Base-by-base conservation (phyloP, 1,140 invertebrate genomes). In the Penaeus vannamei region DNA sequence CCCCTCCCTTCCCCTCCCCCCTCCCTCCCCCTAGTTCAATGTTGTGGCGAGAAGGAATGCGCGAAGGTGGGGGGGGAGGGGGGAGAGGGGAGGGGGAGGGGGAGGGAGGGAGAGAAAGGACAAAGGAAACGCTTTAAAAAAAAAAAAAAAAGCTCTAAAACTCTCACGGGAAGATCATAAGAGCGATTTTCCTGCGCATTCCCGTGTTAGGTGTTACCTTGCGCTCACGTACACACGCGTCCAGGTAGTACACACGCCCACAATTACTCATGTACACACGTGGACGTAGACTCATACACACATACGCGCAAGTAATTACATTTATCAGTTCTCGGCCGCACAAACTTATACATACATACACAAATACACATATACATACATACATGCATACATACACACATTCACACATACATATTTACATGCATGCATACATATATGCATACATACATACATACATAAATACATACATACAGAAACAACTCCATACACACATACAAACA, bases 91-190 rank as follows among this genome's bases (percentile, higher is more conserved):
- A 36, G 77, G 42, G 10, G 20, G 77, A 22, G 77, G 42, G 4
- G 1, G 77, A 36, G 77, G 42, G 36, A 80, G n/a, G 42, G 77
- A 80, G 77, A 80, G n/a, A 80, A 42, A 46, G 77, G 23, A 26
- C n/a, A 23, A 36, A 26, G 36, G 26, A 36, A 42, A 80, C 77
- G 42, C 22, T 32, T 32, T 23, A 10, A 36, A 26, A 80, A 42
- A 46, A 42, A 29, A 26, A 26, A 80, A 42, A 46, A 23, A 46
- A 23, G 23, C 10, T 17, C 14, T 10, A 20, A 36, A n/a, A 80
- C 0, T 53, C 53, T 53, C 53, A 53, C 53, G 53, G 53, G 53
- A 53, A 53, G 10, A 53, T 53, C 53, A 53, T 53, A 53, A 53
- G 53, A 53, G 53, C 53, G 53, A 53, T 10, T 14, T 17, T 53